Conservation (phyloP, 1,140 invertebrate genomes). For the Laupala kohalensis region DNA sequence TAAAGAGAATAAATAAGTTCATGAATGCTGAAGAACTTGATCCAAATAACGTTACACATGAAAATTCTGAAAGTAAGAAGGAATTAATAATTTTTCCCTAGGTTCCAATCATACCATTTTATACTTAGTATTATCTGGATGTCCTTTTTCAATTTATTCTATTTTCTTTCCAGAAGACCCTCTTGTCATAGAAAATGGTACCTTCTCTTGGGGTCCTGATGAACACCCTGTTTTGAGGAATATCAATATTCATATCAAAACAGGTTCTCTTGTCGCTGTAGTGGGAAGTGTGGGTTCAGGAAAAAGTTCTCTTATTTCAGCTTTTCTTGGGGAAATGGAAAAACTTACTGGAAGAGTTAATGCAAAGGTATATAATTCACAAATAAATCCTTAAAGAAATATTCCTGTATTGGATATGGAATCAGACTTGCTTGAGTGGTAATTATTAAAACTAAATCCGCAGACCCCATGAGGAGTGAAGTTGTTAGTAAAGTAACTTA, state of each 20-base stretch:
- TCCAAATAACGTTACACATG: conserved; percentile 58
- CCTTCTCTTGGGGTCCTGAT: conserved; percentile 57
- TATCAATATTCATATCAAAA: conserved; percentile 55
- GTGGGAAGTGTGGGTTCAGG: conserved; percentile 81
- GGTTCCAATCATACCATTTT: not conserved
- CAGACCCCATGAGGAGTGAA: no score
- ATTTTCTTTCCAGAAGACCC: conserved; percentile 41
- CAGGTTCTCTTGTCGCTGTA: conserved; percentile 61
- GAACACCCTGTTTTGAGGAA: conserved; percentile 48
- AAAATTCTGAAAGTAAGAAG: conserved; percentile 58
- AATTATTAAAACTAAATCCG: no score
- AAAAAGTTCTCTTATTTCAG: conserved; percentile 77
- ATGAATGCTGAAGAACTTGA: conserved; percentile 78
- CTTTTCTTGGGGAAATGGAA: conserved; percentile 81
- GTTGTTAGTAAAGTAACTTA: no score
- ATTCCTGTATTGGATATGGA: no score
- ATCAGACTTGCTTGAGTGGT: no score
- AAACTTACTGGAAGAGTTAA: conserved; percentile 63
- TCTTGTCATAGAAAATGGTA: conserved; percentile 62
- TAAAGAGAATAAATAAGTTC: conserved; percentile 78
- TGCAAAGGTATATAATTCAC: no score
- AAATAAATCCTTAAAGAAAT: no score
- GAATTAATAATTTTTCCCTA: no score
- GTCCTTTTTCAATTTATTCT: not conserved
- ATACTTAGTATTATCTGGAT: no score